Conservation (phyloP, 1,140 invertebrate species). For the Bombus waltoni region DNA sequence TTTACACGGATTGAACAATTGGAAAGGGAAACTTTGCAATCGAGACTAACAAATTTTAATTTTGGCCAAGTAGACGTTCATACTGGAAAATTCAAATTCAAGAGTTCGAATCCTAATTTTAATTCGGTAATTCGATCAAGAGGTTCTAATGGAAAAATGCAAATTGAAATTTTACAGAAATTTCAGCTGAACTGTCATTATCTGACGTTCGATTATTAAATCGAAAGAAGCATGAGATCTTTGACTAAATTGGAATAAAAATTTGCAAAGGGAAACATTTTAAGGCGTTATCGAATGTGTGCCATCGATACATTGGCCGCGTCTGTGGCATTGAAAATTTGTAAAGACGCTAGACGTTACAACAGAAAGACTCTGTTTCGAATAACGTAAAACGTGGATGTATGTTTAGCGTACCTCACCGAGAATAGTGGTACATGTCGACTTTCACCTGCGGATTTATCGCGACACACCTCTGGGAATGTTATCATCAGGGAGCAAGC, state of each 20-base stretch:
- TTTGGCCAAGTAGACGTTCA: too few species aligned
- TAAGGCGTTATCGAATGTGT: neutral
- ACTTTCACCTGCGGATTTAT: conserved; percentile 70
- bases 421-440: conserved; percentile 53
- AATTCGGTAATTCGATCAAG: too few species aligned
- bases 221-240: neutral
- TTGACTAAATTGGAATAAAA: neutral
- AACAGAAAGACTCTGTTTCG: neutral
- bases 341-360: neutral
- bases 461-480: conserved; percentile 64
- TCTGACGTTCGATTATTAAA: neutral
- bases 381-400: neutral
- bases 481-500: conserved; percentile 64
- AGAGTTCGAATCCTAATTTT: too few species aligned
- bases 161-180: too few species aligned
- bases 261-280: neutral
- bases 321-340: neutral
- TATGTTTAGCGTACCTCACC: conserved; percentile 6
- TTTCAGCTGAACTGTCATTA: too few species aligned
- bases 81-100: too few species aligned
- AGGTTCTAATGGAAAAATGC: too few species aligned
- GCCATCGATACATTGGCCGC: neutral
- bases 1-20: too few species aligned
- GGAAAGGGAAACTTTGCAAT: too few species aligned
- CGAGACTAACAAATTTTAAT: too few species aligned